Base-by-base conservation (phyloP, 2,888 invertebrate species). In the Tetranychus piercei region DNA sequence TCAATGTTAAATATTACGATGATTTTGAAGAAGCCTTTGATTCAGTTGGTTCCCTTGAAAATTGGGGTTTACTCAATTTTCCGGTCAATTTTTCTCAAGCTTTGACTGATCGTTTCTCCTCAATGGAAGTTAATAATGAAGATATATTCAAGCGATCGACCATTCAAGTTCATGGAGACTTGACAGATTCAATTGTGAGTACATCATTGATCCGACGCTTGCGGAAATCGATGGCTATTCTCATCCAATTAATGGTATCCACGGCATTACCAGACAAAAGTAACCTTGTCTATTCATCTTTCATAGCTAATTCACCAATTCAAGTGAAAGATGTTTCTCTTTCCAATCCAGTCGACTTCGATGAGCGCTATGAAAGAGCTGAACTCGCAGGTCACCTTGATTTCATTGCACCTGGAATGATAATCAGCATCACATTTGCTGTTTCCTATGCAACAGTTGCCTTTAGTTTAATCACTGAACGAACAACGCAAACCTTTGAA, bases 301-400 rank as follows among this genome's bases (percentile, higher is more conserved):
- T 69, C 20, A 69, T 69, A 3, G n/a, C 69, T 7, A 69, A 69
- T 69, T 22, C 82, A 43, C 83, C 83, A 22, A 78, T 82, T 18
- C 75, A 79, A 78, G 80, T 77, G 18, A 69, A 73, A 18, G 66
- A 75, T 15, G 71, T 15, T 55, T 55, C 55, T 7, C 55, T 55
- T 55, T 34, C 34, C 3, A 34, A 34, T 34, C 34, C 34, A 34
- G 34, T 34, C 4, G 7, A 55, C 15, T 55, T 55, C 7, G 15
- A 7, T 5, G 55, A 55, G 1, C 55, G 55, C 55, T 55, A 55
- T 55, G 55, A 55, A 15, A 55, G 55, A 55, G 55, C 55, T 55
- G 55, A 55, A 55, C 15, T 55, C 3, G 9, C 18, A 9, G 73
- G 73, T 15, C n/a, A n/a, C 23, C 55, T 34, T 23, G 73, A 73